Percentiles rank a stretch among this genome's conserved stretches.
phyloP scores from a whole-genome alignment of 2,113 vertebrate genomes.

The Glareola pratincola region DNA sequence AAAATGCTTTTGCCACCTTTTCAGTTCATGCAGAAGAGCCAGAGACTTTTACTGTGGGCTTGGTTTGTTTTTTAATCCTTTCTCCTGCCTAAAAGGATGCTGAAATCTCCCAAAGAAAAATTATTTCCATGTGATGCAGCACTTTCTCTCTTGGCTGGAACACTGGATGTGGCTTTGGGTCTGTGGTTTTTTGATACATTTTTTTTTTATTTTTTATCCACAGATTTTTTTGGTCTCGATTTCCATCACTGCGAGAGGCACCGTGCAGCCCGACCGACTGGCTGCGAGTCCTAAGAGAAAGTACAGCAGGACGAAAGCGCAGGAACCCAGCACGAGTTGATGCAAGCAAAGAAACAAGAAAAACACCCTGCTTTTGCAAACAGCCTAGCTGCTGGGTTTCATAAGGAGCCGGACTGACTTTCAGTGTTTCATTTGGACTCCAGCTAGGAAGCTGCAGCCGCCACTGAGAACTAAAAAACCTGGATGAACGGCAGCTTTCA shows the following conservation, averaged over 20 bases:
- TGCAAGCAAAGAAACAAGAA: neutral
- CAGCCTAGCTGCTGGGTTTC: neutral
- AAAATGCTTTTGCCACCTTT: neutral
- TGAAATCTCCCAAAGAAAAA: neutral
- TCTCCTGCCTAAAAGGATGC: neutral
- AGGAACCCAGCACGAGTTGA: neutral
- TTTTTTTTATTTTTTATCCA: neutral
- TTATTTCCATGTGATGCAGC: conserved; percentile 31
- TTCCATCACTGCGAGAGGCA: conserved; percentile 9
- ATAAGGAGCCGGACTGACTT: neutral
- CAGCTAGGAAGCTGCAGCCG: neutral
- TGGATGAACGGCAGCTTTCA: neutral
- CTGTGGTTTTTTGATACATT: neutral
- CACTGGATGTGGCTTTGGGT: conserved; percentile 19
- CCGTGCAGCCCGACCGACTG: neutral
- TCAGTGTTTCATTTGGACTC: conserved; percentile 57
- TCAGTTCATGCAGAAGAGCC: neutral
- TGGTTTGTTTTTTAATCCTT: accelerated
- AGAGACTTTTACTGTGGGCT: neutral
- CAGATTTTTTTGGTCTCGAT: neutral
- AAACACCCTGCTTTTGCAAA: neutral
- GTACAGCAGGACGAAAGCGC: neutral
- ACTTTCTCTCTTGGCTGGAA: conserved; percentile 3
- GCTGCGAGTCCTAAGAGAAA: neutral
- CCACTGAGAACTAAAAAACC: neutral